Conservation (phyloP, 2,113 vertebrate genomes). For the Xenopus laevis region DNA sequence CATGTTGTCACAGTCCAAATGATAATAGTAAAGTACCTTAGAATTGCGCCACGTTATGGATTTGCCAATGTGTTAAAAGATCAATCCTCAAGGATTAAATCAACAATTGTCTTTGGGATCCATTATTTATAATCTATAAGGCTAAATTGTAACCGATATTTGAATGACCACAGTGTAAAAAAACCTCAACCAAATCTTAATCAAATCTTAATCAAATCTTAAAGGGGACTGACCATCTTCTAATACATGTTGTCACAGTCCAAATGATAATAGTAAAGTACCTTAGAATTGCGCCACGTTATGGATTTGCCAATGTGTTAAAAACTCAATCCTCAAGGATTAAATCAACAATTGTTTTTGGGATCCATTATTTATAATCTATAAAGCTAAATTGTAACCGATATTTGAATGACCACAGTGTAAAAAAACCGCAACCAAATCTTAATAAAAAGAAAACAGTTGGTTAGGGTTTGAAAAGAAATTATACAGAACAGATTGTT, state of each 20-base stretch:
- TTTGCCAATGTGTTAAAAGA: conserved; percentile 27
- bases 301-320: conserved; percentile 31
- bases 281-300: too few species aligned
- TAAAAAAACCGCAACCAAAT: conserved; percentile 2
- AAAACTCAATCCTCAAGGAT: conserved; percentile 21
- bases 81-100: conserved; percentile 23
- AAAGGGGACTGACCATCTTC: too few species aligned
- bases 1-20: too few species aligned
- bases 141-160: conserved; percentile 36
- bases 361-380: conserved; percentile 30
- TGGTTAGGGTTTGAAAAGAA: conserved; percentile 8
- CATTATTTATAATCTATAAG: conserved; percentile 35
- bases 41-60: background rate
- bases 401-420: conserved; percentile 20
- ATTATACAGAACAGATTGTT: conserved; percentile 42
- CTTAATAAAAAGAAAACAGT: conserved; percentile 7
- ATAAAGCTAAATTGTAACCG: conserved; percentile 37
- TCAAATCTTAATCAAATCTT: too few species aligned
- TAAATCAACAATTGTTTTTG: conserved; percentile 37
- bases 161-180: conserved; percentile 5
- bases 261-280: too few species aligned
- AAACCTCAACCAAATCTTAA: conserved; percentile 3
- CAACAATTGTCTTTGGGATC: conserved; percentile 36
- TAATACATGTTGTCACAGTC: too few species aligned
- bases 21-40: too few species aligned